These are phyloP conservation scores for Onychostruthus taczanowskii DNA, from an alignment of 2,113 vertebrate species.

Conservation along the genomic window DNA sequence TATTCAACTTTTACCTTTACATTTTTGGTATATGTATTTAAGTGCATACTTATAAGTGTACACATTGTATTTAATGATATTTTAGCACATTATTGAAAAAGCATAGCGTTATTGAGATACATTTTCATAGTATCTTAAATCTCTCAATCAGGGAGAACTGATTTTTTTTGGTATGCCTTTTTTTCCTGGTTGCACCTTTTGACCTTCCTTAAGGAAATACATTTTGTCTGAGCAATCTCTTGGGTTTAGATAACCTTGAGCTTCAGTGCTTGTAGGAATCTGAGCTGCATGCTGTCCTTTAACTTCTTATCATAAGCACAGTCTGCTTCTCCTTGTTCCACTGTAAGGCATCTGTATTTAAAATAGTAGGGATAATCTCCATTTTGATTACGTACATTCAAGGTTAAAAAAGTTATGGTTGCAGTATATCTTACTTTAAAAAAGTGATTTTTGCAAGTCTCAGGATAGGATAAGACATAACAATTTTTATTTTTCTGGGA, in stretches of 20 bases:
- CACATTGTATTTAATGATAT: neutral
- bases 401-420: neutral
- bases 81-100: neutral
- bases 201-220: neutral
- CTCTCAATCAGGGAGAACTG: neutral
- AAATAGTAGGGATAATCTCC: neutral
- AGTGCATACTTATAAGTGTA: neutral
- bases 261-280: neutral
- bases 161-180: neutral
- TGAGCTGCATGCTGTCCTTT: neutral
- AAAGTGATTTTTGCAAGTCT: neutral
- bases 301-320: neutral
- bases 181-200: neutral
- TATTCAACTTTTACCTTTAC: neutral
- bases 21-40: neutral
- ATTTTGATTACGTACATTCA: neutral
- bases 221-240: neutral
- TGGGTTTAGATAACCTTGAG: slow-evolving; percentile 16
- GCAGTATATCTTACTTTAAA: neutral
- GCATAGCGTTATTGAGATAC: neutral
- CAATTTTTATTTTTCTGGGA: neutral
- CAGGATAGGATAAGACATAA: neutral
- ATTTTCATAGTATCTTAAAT: neutral
- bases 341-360: neutral
- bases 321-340: neutral